Percentiles rank a stretch among this genome's conserved stretches.
Conservation (phyloP, 2,113 vertebrate species). For the Sphyrna mokarran region DNA sequence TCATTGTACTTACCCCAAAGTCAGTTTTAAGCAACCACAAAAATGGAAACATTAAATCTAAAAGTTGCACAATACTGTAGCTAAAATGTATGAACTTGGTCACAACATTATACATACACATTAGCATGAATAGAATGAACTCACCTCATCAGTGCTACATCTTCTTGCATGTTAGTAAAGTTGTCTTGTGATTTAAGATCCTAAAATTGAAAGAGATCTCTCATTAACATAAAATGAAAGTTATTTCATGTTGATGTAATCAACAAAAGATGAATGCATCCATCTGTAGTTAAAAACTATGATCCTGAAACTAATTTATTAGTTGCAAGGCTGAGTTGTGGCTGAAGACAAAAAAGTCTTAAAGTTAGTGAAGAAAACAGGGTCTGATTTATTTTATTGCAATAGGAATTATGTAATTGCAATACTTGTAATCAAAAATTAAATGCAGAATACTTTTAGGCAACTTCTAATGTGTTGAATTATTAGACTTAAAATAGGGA, state of each 20-base stretch:
- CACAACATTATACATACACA: neutral
- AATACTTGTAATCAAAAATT: too few relatives aligned
- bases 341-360: too few relatives aligned
- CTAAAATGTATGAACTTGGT: neutral
- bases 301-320: neutral
- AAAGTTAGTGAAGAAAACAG: too few relatives aligned
- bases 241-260: neutral
- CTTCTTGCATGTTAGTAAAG: slow-evolving; percentile 64
- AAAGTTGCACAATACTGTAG: neutral
- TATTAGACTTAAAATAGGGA: too few relatives aligned
- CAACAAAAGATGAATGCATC: neutral
- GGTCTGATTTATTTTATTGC: too few relatives aligned
- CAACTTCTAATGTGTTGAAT: too few relatives aligned
- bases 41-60: neutral
- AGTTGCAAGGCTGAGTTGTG: neutral
- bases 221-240: neutral
- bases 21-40: neutral
- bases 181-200: slow-evolving; percentile 58
- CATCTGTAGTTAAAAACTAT: neutral
- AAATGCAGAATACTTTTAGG: too few relatives aligned
- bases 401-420: too few relatives aligned
- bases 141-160: slow-evolving; percentile 80
- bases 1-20: neutral
- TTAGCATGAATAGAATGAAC: neutral
- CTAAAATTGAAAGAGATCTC: slow-evolving; percentile 42